These are phyloP conservation scores for Malacoraja senta DNA, from an alignment of 2,797 vertebrate species.

Conservation along the genomic window DNA sequence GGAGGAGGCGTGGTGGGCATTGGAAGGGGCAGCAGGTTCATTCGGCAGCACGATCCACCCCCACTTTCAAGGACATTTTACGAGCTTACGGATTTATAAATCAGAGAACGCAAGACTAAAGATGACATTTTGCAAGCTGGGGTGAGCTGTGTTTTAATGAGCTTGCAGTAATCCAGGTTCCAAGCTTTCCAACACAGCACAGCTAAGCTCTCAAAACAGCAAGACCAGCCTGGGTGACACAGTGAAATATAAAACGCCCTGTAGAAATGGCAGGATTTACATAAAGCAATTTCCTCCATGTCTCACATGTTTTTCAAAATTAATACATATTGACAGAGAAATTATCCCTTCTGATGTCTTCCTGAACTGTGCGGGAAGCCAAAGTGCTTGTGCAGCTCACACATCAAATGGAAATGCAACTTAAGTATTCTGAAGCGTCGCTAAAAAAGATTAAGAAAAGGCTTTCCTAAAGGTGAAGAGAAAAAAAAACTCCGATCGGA, in stretches of 20 bases:
- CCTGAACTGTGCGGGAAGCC: not conserved
- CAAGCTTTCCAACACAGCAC: not conserved
- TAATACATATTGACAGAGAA: conserved; percentile 17
- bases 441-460: not conserved
- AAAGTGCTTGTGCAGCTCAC: not conserved
- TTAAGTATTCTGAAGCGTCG: not conserved
- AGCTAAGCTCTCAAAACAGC: not conserved
- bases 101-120: not conserved
- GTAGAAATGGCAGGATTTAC: conserved; percentile 33
- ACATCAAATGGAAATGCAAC: not conserved
- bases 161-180: not conserved
- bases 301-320: conserved; percentile 4
- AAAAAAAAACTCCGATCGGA: no score
- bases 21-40: not conserved
- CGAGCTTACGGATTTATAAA: no score
- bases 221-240: not conserved
- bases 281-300: conserved; percentile 21
- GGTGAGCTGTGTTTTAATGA: not conserved
- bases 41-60: not conserved
- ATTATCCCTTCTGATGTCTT: conserved; percentile 25
- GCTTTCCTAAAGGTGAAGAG: not conserved
- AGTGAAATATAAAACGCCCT: not conserved
- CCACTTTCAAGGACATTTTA: not conserved
- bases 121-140: not conserved
- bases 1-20: not conserved